These are phyloP conservation scores for Druceiella hillmani DNA, from an alignment of 2,888 invertebrate genomes.

Conservation along the genomic window DNA sequence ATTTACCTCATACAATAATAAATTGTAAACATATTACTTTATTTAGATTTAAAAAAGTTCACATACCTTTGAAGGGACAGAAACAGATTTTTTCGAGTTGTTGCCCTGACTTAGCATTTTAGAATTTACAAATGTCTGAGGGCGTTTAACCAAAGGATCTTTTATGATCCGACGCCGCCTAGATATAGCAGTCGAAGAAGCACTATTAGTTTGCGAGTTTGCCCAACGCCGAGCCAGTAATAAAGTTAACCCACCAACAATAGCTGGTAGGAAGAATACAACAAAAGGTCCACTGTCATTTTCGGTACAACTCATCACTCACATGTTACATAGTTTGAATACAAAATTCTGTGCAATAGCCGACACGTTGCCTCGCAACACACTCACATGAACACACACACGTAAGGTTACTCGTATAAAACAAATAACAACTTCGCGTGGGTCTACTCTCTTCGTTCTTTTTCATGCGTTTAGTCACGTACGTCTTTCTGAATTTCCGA, in stretches of 20 bases:
- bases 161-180: constrained; percentile 49
- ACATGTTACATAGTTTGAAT: constrained; percentile 53
- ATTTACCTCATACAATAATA: too few relatives aligned
- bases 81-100: constrained; percentile 36
- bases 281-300: constrained; percentile 50
- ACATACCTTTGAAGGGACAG: constrained; percentile 38
- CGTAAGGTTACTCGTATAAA: too few relatives aligned
- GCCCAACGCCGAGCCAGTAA: constrained; percentile 49
- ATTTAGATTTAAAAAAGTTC: constrained; percentile 4
- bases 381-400: too few relatives aligned
- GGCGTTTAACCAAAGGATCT: constrained; percentile 45
- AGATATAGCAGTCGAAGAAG: constrained; percentile 41
- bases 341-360: constrained; percentile 16
- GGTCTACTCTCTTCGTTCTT: too few relatives aligned
- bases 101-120: constrained; percentile 42
- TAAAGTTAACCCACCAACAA: constrained; percentile 49
- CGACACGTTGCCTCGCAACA: too few relatives aligned
- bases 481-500: too few relatives aligned
- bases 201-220: constrained; percentile 41
- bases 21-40: too few relatives aligned
- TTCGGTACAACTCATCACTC: constrained; percentile 51
- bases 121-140: constrained; percentile 38
- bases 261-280: constrained; percentile 50
- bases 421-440: too few relatives aligned
- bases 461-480: too few relatives aligned